These are phyloP conservation scores for Scomber japonicus DNA, from an alignment of 2,113 vertebrate genomes.

Conservation along the genomic window DNA sequence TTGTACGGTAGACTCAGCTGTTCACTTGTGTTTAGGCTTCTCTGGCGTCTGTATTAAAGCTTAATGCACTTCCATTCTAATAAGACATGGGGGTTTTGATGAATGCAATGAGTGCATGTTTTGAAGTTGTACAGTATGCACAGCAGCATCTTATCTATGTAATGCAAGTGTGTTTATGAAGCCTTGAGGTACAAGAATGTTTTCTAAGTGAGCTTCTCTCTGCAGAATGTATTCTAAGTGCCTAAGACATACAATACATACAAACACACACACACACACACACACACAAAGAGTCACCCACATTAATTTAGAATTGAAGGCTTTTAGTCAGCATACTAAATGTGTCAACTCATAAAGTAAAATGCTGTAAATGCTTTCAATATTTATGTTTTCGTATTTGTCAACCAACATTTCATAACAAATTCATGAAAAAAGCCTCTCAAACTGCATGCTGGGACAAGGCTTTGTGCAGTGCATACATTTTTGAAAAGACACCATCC, in stretches of 20 bases:
- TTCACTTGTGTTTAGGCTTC: slow-evolving; percentile 63
- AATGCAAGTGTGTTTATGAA: slow-evolving; percentile 76
- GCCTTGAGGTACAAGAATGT: slow-evolving; percentile 71
- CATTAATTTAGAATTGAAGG: slow-evolving; percentile 73
- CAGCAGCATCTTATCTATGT: slow-evolving; percentile 73
- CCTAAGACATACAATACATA: slow-evolving; percentile 29
- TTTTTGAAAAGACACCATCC: slow-evolving; percentile 84
- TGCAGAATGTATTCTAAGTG: slow-evolving; percentile 70
- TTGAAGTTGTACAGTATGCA: slow-evolving; percentile 65
- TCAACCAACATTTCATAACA: slow-evolving; percentile 87
- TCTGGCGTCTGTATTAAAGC: slow-evolving; percentile 68
- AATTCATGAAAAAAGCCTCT: slow-evolving; percentile 87
- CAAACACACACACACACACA: slow-evolving; percentile 13
- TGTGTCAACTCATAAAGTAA: slow-evolving; percentile 85
- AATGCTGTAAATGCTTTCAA: slow-evolving; percentile 84
- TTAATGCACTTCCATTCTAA: slow-evolving; percentile 79
- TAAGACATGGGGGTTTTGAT: slow-evolving; percentile 65
- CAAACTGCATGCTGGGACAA: slow-evolving; percentile 72
- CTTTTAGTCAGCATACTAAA: slow-evolving; percentile 87
- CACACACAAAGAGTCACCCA: slow-evolving; percentile 27
- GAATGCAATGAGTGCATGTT: slow-evolving; percentile 73
- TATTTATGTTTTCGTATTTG: slow-evolving; percentile 88
- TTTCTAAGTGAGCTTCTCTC: slow-evolving; percentile 69
- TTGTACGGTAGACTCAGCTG: slow-evolving; percentile 23
- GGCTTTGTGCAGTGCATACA: slow-evolving; percentile 81